Evolutionary conservation across 2,888 invertebrate species (phyloP).

Genomic region (Julus scandinavius): DNA sequence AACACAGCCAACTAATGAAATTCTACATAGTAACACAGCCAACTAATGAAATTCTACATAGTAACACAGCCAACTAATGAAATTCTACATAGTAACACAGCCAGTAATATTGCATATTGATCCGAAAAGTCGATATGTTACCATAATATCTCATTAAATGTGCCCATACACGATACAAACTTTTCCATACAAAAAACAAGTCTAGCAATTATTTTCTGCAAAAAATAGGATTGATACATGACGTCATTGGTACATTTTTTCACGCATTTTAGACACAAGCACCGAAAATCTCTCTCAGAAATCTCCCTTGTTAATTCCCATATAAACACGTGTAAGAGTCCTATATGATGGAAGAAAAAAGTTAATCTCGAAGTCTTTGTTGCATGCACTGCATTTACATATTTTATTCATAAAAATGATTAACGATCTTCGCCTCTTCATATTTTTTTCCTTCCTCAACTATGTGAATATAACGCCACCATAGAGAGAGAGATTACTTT

Average conservation of each 20-base stretch:
- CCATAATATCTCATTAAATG: too few relatives aligned
- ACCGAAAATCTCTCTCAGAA: not conserved
- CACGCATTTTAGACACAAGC: too few relatives aligned
- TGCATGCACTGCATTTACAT: slow-evolving; percentile 48
- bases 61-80: too few relatives aligned
- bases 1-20: too few relatives aligned
- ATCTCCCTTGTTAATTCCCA: not conserved
- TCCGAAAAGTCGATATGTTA: too few relatives aligned
- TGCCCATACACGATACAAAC: not conserved
- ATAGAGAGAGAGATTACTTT: not conserved
- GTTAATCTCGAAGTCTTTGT: not conserved
- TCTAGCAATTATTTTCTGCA: not conserved
- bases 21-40: too few relatives aligned
- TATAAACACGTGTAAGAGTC: not conserved
- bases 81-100: too few relatives aligned
- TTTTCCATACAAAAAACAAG: not conserved
- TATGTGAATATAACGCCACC: not conserved
- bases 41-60: too few relatives aligned
- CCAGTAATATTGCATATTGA: too few relatives aligned
- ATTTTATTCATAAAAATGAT: slow-evolving; percentile 53
- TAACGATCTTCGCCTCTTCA: slow-evolving; percentile 48
- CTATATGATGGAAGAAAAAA: not conserved
- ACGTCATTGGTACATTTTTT: not conserved
- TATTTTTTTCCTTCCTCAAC: slow-evolving; percentile 1
- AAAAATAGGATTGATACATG: not conserved